Base-by-base conservation (phyloP, 1,140 invertebrate genomes). In the Diprion similis region DNA sequence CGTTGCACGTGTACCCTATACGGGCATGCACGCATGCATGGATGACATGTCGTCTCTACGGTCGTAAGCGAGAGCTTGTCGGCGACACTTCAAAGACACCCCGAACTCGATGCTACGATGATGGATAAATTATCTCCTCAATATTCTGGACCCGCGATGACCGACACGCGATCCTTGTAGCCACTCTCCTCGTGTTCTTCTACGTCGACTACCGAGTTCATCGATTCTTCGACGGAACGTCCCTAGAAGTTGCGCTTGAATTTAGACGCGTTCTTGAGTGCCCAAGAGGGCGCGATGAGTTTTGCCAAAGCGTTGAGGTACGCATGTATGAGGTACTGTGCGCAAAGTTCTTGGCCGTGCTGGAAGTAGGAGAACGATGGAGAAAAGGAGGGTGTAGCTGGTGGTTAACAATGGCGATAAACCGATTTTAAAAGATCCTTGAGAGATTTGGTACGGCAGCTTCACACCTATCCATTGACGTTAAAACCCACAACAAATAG, bases 351-450 rank as follows among this genome's bases (percentile, higher is more conserved):
- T 37, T 46, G 65, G 71, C 24, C 37, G 37, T 45, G 68, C 68
- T 75, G 77, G 79, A 81, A 80, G 80, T 76, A 24, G 48, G 24
- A 78, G 1, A 7, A 64, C 11, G 8, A 13, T 19, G 17, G 15
- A 68, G 18, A 68, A 19, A 68, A 19, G 37, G 6, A 68, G 37
- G 66, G 17, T 17, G 66, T 17, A 18, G 18, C 17, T 68, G 66
- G 66, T 15, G 19, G 72, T 75, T 64, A 69, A 77, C 73, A 72
- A 73, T 18, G 74, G 70, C 66, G 19, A 73, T 73, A 78, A 76
- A 80, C 72, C 79, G 83, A 86, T 86, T 85, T 84, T 80, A 84
- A 87, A 84, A 84, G 82, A 87, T 84, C 79, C 79, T 78, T 67
- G 70, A 80, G 83, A 81, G 83, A 83, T 86, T 86, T 86, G 79